Evolutionary conservation across 1,140 invertebrate species (phyloP).

Genomic region (Drosophila neocordata): DNA sequence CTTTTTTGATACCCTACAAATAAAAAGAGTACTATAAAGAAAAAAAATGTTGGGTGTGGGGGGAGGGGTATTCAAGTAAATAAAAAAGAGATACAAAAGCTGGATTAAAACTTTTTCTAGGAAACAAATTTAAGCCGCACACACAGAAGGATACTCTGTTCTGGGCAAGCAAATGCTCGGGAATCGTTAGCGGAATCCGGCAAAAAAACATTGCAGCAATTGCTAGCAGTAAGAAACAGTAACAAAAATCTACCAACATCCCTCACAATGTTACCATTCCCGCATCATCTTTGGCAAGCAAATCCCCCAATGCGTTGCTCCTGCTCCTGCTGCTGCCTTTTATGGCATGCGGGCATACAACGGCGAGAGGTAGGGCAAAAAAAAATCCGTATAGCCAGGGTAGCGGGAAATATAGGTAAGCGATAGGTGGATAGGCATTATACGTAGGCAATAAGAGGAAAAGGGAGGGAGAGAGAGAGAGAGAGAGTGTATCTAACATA

Average conservation of each 20-base stretch:
- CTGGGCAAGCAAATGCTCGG: background rate
- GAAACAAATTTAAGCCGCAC: constrained; percentile 72
- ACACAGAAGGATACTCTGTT: too few species aligned
- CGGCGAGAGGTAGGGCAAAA: background rate
- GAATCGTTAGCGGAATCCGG: constrained; percentile 10
- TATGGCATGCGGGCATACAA: constrained; percentile 28
- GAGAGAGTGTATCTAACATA: background rate
- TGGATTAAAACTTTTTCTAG: constrained; percentile 75
- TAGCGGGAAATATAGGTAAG: background rate
- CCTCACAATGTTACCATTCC: background rate
- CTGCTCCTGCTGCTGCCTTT: constrained; percentile 32
- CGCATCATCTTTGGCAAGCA: constrained; percentile 58
- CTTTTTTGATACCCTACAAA: too few species aligned
- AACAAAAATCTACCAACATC: background rate
- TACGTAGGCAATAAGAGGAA: background rate
- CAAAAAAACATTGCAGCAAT: constrained; percentile 22
- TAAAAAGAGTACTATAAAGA: too few species aligned
- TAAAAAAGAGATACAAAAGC: constrained; percentile 56
- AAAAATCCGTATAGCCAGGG: too few species aligned
- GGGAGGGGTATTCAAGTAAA: constrained; percentile 27
- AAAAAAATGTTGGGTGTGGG: too few species aligned
- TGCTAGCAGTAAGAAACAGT: constrained; percentile 5
- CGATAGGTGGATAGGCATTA: background rate
- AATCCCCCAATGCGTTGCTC: constrained; percentile 52
- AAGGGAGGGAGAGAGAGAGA: too few species aligned